These are phyloP conservation scores for Cyrtorhinus lividipennis DNA, from an alignment of 1,140 invertebrate species.

Conservation along the genomic window DNA sequence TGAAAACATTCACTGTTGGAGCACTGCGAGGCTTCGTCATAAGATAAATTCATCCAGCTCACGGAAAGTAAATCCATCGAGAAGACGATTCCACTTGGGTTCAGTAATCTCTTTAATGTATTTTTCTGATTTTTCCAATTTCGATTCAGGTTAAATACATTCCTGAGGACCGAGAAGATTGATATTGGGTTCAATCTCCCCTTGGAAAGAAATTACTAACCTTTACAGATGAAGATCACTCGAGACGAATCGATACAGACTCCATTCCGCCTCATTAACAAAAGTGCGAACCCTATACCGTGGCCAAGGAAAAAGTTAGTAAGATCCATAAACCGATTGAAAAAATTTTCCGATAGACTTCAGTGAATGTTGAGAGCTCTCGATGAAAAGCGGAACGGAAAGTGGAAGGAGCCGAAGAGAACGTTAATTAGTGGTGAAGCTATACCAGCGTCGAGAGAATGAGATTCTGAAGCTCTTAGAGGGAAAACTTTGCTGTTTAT, in stretches of 20 bases:
- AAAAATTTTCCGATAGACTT: not conserved
- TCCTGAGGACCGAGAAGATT: too few species aligned
- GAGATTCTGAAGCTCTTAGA: constrained; percentile 1
- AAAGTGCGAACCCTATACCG: not conserved
- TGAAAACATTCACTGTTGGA: too few species aligned
- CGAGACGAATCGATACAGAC: not conserved
- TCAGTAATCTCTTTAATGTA: too few species aligned
- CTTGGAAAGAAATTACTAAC: too few species aligned
- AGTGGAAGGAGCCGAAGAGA: not conserved
- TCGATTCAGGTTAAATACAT: too few species aligned
- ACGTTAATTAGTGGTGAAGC: constrained; percentile 4
- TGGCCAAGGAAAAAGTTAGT: not conserved
- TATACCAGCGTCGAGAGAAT: not conserved
- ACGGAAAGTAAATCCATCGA: too few species aligned
- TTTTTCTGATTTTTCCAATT: too few species aligned
- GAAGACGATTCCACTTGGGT: too few species aligned
- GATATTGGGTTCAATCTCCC: too few species aligned
- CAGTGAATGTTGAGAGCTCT: not conserved
- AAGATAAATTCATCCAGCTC: too few species aligned
- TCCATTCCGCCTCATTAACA: not conserved
- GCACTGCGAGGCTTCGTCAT: too few species aligned
- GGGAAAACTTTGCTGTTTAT: constrained; percentile 1
- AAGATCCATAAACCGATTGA: not conserved
- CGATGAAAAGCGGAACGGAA: not conserved
- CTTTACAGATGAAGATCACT: too few species aligned